These are phyloP conservation scores for Polyergus mexicanus DNA, from an alignment of 1,140 invertebrate genomes.

Conservation along the genomic window DNA sequence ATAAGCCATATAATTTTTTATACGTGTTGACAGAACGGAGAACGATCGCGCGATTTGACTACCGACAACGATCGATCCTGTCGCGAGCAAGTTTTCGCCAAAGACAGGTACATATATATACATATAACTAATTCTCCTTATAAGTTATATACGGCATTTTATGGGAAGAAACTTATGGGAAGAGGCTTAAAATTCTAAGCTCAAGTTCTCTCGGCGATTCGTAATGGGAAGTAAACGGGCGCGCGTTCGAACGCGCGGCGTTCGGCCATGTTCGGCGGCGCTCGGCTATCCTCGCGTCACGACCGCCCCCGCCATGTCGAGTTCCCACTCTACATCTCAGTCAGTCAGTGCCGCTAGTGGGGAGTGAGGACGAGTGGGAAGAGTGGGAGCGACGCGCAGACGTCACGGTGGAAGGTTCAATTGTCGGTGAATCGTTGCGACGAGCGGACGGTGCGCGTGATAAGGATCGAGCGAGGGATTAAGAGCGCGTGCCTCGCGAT, in stretches of 20 bases:
- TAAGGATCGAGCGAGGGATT: slow-evolving; percentile 50
- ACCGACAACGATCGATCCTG: not conserved
- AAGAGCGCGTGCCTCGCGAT: slow-evolving; percentile 63
- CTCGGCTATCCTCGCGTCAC: slow-evolving; percentile 47
- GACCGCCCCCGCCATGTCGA: not conserved
- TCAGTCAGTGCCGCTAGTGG: not conserved
- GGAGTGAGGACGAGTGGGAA: slow-evolving; percentile 35
- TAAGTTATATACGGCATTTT: not conserved
- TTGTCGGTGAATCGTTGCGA: slow-evolving; percentile 78
- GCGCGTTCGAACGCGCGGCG: not conserved
- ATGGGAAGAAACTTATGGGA: slow-evolving; percentile 28
- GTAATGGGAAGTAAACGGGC: slow-evolving; percentile 51
- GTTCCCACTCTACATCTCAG: slow-evolving; percentile 27
- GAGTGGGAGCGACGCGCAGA: slow-evolving; percentile 31
- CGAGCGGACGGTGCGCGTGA: slow-evolving; percentile 71
- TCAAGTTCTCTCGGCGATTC: not conserved
- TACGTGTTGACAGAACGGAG: not conserved
- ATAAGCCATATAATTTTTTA: not conserved
- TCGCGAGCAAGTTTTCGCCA: not conserved
- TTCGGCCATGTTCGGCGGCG: not conserved
- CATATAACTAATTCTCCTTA: not conserved
- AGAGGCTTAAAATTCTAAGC: slow-evolving; percentile 25
- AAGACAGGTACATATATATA: not conserved
- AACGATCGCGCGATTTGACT: not conserved
- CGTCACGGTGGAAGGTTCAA: slow-evolving; percentile 75